These are phyloP conservation scores for Spodoptera littoralis DNA, from an alignment of 2,888 invertebrate genomes.

Conservation along the genomic window DNA sequence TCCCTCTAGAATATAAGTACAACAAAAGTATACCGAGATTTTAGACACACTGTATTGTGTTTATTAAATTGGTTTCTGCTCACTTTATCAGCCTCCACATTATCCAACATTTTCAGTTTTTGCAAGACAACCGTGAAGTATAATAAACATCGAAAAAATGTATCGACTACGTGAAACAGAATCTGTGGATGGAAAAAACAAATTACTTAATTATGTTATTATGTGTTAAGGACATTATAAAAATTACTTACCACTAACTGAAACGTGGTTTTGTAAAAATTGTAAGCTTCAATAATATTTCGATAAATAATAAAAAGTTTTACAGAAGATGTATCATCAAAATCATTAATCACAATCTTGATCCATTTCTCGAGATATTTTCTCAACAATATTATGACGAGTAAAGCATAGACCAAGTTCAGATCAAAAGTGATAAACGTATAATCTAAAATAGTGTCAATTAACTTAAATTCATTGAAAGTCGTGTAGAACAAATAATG, in stretches of 20 bases:
- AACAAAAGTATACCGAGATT: too few relatives aligned
- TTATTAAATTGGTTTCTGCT: background rate
- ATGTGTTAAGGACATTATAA: background rate
- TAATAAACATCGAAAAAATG: constrained; percentile 37
- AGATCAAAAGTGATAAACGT: constrained; percentile 27
- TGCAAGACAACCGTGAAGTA: constrained; percentile 32
- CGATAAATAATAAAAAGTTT: constrained; percentile 21
- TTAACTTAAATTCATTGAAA: background rate
- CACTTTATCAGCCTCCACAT: constrained; percentile 14
- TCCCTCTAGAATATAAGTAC: too few relatives aligned
- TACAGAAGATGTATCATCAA: background rate
- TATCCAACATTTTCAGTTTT: background rate
- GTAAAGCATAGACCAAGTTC: constrained; percentile 22
- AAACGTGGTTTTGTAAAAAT: constrained; percentile 18
- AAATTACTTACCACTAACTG: constrained; percentile 30
- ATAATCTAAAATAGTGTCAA: constrained; percentile 10
- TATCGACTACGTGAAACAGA: constrained; percentile 38
- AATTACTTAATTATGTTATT: background rate
- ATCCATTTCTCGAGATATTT: constrained; percentile 28
- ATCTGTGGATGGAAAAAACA: constrained; percentile 20
- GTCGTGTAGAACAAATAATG: background rate
- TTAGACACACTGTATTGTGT: too few relatives aligned
- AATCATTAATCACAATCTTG: background rate
- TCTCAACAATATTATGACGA: constrained; percentile 30
- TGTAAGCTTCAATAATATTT: constrained; percentile 31